Evolutionary conservation across 2,797 vertebrate genomes (phyloP), one percentile per base, ranked within the genome.

Genomic region (Poliocrania exsul): DNA sequence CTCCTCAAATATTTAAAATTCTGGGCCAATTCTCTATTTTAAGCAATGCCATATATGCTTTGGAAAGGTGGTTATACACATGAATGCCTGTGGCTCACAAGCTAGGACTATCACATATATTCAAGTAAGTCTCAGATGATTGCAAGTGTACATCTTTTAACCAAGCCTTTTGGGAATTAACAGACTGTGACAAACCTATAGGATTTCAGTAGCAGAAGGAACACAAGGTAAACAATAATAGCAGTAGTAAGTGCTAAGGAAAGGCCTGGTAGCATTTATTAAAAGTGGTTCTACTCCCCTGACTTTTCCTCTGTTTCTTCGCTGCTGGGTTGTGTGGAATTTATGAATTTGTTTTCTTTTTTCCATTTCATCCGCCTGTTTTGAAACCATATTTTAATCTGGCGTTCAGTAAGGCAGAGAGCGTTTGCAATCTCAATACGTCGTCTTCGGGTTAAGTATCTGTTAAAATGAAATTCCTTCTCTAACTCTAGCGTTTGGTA

Each of bases 321-420:
- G 95, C 97, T 97, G 97, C 96, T 97, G 96, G 98, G 97, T 75
- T 98, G 97, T 74, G 98, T 97, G 94, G 98, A 98, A 97, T 97
- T 98, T 97, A 98, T 97, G 95, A 98, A 98, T 97, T 98, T 98
- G 96, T 98, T 98, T 97, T 98, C 98, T 91, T 98, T 98, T 96
- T 98, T 98, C 98, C 98, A 98, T 92, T 98, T 98, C 98, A 98
- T 98, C 83, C 98, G 97, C 95, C 98, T 98, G 95, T 98, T 98
- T 97, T 98, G 98, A 97, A 98, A 98, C 98, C 98, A 98, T 96
- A 98, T 98, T 97, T 98, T 98, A 97, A 98, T 98, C 97, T 98
- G 98, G 95, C 98, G 98, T 97, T 98, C 98, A 61, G 98, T 98
- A 90, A 98, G 98, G 96, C 98, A 98, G 86, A 98, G 98, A 74